These are phyloP conservation scores for Ibycter americanus DNA, from an alignment of 2,797 vertebrate genomes.

Conservation along the genomic window DNA sequence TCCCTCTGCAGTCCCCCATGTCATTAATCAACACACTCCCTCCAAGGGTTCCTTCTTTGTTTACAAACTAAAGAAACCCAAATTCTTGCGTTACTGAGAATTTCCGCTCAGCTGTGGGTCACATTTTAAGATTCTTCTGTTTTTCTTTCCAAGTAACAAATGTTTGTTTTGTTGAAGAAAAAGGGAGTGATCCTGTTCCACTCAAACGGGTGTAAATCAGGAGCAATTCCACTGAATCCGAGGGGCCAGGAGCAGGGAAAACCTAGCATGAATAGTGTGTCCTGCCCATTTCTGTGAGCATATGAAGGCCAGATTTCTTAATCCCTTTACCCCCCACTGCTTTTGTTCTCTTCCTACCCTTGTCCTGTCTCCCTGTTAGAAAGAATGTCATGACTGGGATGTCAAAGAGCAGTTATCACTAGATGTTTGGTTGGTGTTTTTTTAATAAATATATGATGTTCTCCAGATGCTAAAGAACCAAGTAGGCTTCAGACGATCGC, in stretches of 20 bases:
- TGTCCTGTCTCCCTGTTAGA: background rate
- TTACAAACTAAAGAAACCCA: background rate
- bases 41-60: background rate
- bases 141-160: slow-evolving; percentile 15
- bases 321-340: background rate
- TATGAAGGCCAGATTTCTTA: background rate
- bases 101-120: slow-evolving; percentile 15
- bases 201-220: background rate
- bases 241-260: background rate
- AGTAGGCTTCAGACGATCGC: background rate
- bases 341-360: background rate
- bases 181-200: background rate
- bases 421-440: background rate
- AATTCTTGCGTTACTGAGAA: background rate
- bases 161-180: slow-evolving; percentile 27
- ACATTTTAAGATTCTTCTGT: background rate
- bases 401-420: background rate
- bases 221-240: background rate
- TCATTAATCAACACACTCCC: background rate
- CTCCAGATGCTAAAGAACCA: background rate
- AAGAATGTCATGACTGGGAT: background rate
- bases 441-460: background rate
- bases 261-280: background rate
- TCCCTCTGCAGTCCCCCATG: background rate
- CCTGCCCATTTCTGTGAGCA: background rate